These are phyloP conservation scores for Myanophis thanlyinensis DNA, from an alignment of 2,113 vertebrate genomes.

Conservation along the genomic window DNA sequence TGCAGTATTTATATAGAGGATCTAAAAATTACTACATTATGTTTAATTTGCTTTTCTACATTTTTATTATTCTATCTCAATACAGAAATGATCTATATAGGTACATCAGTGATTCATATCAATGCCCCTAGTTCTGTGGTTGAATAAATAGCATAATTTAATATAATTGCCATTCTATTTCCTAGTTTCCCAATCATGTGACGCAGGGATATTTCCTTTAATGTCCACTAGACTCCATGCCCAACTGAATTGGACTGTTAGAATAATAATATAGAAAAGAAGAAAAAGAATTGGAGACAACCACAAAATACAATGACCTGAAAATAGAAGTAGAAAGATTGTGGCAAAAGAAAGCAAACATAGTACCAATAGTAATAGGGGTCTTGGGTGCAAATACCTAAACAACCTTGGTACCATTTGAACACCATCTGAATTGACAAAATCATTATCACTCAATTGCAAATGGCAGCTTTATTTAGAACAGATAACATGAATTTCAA, in stretches of 20 bases:
- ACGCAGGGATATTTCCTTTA: not conserved
- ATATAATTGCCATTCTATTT: not conserved
- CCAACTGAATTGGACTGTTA: not conserved
- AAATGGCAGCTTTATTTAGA: not conserved
- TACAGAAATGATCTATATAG: not conserved
- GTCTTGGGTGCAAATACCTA: not conserved
- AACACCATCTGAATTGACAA: not conserved
- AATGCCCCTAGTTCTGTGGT: not conserved
- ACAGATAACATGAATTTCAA: not conserved
- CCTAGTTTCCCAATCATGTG: not conserved
- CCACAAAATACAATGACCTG: too few relatives aligned
- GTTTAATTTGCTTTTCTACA: not conserved
- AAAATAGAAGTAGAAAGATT: too few relatives aligned
- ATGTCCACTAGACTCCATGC: not conserved
- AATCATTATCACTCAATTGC: not conserved
- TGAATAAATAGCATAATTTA: not conserved
- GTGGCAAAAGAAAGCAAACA: not conserved
- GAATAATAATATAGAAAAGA: not conserved
- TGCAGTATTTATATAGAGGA: not conserved
- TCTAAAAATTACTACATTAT: not conserved
- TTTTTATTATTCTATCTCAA: not conserved
- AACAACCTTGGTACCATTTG: not conserved
- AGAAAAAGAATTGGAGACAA: too few relatives aligned
- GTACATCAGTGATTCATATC: not conserved
- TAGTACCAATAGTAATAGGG: not conserved